These are phyloP conservation scores for Semotilus atromaculatus DNA, from an alignment of 2,797 vertebrate genomes.

Conservation along the genomic window DNA sequence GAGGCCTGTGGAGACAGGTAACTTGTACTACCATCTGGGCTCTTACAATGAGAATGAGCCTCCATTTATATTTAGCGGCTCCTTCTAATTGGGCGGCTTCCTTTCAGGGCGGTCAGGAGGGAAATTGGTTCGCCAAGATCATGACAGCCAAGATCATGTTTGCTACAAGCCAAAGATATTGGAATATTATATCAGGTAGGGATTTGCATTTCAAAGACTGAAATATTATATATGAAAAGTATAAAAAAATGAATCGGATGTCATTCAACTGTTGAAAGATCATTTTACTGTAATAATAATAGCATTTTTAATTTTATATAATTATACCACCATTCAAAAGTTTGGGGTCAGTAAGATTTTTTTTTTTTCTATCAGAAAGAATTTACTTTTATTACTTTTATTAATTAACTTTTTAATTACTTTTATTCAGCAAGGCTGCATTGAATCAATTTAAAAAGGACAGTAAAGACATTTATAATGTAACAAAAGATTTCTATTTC, in stretches of 20 bases:
- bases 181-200: neutral
- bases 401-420: neutral
- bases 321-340: neutral
- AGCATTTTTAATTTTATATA: too few species aligned
- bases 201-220: conserved; percentile 4
- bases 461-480: neutral
- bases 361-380: neutral
- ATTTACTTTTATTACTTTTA: neutral
- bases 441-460: neutral
- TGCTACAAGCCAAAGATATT: conserved; percentile 2
- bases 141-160: neutral
- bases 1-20: conserved; percentile 60
- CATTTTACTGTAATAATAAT: too few species aligned
- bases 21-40: conserved; percentile 58
- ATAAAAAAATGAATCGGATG: neutral
- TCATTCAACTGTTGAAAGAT: neutral
- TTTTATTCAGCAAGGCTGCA: neutral
- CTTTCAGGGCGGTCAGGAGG: conserved; percentile 36
- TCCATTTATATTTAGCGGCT: conserved; percentile 28
- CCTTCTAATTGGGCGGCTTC: conserved; percentile 39
- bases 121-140: conserved; percentile 26
- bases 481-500: neutral
- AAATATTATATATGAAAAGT: neutral
- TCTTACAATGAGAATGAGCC: conserved; percentile 30
- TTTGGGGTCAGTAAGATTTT: neutral